Conservation (phyloP, 2,797 vertebrate species). For the Cossypha dichroa region DNA sequence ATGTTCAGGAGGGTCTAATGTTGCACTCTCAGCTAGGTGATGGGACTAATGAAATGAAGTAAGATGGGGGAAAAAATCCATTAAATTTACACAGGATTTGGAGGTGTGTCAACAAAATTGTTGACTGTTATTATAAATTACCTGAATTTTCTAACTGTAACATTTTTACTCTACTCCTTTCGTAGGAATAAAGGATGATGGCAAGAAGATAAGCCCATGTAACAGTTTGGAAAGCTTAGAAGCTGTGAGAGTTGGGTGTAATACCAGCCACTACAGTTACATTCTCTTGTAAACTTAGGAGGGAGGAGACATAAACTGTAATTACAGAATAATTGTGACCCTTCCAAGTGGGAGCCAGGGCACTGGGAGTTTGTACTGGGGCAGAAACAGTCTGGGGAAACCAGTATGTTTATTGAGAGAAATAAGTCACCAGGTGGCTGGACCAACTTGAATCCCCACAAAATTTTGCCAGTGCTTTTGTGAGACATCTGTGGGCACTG, state of each 20-base stretch:
- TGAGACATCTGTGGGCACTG: fast-evolving
- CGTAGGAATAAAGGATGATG: not conserved
- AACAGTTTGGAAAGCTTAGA: not conserved
- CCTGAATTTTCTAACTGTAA: not conserved
- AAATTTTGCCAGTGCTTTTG: not conserved
- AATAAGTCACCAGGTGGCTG: not conserved
- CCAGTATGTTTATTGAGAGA: not conserved
- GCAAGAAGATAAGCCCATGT: not conserved
- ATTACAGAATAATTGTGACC: not conserved
- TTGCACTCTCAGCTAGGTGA: not conserved
- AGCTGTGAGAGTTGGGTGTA: not conserved
- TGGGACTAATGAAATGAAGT: not conserved
- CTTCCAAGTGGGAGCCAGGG: not conserved
- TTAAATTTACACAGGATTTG: not conserved
- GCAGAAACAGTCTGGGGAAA: not conserved
- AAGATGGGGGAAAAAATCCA: not conserved
- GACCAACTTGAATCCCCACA: not conserved
- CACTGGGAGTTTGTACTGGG: not conserved
- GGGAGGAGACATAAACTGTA: not conserved
- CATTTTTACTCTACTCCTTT: not conserved
- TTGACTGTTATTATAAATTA: not conserved
- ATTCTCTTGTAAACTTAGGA: not conserved
- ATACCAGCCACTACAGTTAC: not conserved
- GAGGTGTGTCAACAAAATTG: not conserved
- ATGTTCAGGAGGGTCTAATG: not conserved